Evolutionary conservation across 2,113 vertebrate genomes (phyloP).

Genomic region (Cochlearius cochlearius): DNA sequence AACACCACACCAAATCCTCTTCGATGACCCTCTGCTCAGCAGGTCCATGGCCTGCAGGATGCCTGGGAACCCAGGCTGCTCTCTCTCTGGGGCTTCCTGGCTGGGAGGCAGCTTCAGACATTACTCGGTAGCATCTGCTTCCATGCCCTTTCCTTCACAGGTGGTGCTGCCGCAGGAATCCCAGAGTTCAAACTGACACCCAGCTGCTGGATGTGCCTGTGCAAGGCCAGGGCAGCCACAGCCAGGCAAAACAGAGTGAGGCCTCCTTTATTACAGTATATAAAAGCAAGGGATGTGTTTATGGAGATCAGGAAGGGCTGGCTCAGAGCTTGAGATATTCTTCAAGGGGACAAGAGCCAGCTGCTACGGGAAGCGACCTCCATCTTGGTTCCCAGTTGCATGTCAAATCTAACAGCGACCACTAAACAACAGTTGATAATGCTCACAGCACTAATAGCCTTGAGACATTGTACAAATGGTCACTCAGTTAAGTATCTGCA

Average conservation of each 20-base stretch:
- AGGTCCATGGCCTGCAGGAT: not conserved
- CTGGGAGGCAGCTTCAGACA: not conserved
- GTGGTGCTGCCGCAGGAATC: not conserved
- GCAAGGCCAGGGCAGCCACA: not conserved
- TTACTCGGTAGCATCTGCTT: not conserved
- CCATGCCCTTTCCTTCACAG: not conserved
- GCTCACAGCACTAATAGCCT: not conserved
- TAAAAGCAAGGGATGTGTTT: slow-evolving; percentile 47
- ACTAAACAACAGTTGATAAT: slow-evolving; percentile 36
- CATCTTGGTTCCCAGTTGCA: not conserved
- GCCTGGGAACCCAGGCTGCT: not conserved
- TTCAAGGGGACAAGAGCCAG: slow-evolving; percentile 48
- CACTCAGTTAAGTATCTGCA: not conserved
- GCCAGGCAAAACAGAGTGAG: slow-evolving; percentile 11
- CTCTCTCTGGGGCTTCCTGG: not conserved
- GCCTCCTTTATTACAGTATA: not conserved
- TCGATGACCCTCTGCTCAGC: not conserved
- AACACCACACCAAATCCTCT: not conserved
- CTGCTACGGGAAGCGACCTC: not conserved
- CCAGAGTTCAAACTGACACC: slow-evolving; percentile 18
- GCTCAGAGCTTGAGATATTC: slow-evolving; percentile 37
- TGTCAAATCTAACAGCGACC: slow-evolving; percentile 8
- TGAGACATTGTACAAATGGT: not conserved
- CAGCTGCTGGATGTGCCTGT: slow-evolving; percentile 41
- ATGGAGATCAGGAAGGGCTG: slow-evolving; percentile 26